Percentiles rank a stretch among this genome's conserved stretches.
Evolutionary conservation across 2,113 vertebrate genomes (phyloP).

Genomic region (Oncorhynchus kisutch): DNA sequence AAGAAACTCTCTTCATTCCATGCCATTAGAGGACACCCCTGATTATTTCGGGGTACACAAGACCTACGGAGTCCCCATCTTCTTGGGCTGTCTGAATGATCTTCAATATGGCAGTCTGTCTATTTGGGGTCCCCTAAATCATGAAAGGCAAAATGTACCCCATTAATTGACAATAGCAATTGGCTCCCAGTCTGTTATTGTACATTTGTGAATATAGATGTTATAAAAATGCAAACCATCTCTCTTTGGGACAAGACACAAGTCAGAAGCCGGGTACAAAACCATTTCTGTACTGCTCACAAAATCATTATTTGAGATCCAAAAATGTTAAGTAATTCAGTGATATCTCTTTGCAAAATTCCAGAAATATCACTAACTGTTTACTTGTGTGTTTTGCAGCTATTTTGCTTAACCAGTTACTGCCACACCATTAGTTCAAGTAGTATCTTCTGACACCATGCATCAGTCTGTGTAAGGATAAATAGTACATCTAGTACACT

Average conservation of each 20-base stretch:
- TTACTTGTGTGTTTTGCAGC: slow-evolving; percentile 11
- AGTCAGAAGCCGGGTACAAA: slow-evolving; percentile 20
- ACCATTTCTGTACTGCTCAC: slow-evolving; percentile 46
- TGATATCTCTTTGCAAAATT: slow-evolving; percentile 1
- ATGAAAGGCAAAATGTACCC: neutral
- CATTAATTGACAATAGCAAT: neutral
- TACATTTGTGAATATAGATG: neutral
- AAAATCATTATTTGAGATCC: slow-evolving; percentile 20
- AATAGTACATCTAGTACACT: neutral
- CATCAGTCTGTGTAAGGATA: neutral
- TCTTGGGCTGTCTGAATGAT: neutral
- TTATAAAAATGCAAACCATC: neutral
- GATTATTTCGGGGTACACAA: neutral
- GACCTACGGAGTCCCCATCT: neutral
- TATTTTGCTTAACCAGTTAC: neutral
- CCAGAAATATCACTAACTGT: slow-evolving; percentile 7
- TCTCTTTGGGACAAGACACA: slow-evolving; percentile 3
- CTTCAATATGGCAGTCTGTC: neutral
- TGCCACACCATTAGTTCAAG: neutral
- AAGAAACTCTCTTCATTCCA: slow-evolving; percentile 19
- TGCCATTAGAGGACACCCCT: neutral
- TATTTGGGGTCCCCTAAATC: neutral
- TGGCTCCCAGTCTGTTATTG: slow-evolving; percentile 4
- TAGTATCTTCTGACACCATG: neutral
- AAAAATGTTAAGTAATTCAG: slow-evolving; percentile 1